Conservation (phyloP, 2,113 vertebrate genomes). For the Lathamus discolor region DNA sequence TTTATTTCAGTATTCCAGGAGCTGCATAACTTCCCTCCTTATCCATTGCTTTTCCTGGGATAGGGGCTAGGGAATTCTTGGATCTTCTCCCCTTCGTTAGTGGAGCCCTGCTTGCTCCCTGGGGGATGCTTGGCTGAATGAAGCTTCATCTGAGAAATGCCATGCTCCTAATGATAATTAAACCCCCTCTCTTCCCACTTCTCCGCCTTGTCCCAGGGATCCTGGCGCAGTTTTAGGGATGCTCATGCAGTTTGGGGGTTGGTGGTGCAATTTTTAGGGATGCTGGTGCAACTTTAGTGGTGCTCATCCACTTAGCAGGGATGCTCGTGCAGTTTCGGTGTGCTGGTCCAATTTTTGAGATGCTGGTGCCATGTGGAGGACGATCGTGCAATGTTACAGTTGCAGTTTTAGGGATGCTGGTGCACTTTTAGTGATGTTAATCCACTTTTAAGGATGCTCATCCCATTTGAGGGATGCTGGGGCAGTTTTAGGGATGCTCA, state of each 20-base stretch:
- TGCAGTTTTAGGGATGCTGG: not conserved
- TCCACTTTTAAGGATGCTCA: not conserved
- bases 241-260: not conserved
- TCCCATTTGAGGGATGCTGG: not conserved
- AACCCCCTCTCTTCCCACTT: not conserved
- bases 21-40: rapidly evolving
- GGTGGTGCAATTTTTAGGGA: not conserved
- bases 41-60: not conserved
- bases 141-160: not conserved
- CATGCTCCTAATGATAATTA: not conserved
- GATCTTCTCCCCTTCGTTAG: not conserved
- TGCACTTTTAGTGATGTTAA: not conserved
- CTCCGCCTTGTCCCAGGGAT: not conserved
- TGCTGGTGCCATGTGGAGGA: not conserved
- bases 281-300: not conserved
- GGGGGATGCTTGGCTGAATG: no score
- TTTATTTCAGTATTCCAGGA: not conserved
- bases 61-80: not conserved
- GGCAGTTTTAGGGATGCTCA: not conserved
- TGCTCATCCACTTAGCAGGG: not conserved
- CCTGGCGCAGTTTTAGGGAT: not conserved
- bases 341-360: rapidly evolving
- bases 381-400: not conserved
- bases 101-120: not conserved
- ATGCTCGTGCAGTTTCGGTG: rapidly evolving